phyloP scores from a whole-genome alignment of 2,888 invertebrate genomes.

The Erebia palarica region DNA sequence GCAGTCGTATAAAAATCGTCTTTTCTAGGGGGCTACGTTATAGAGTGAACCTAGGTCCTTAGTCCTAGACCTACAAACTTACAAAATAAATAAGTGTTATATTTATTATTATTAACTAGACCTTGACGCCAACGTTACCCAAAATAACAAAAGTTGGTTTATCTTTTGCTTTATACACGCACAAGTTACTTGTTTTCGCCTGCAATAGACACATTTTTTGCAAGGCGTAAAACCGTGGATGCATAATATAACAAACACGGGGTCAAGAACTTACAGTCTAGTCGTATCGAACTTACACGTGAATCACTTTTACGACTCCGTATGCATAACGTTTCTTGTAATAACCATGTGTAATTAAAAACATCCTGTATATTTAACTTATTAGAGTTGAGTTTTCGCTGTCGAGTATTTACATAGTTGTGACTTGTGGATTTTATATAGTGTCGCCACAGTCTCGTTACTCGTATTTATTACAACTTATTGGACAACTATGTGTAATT shows the following conservation, averaged over 20 bases:
- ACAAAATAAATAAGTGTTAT: too few relatives aligned
- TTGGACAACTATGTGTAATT: not conserved
- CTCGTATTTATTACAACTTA: not conserved
- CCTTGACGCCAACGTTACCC: not conserved
- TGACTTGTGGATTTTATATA: not conserved
- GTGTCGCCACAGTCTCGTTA: not conserved
- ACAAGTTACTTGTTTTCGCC: not conserved
- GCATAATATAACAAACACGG: conserved; percentile 40
- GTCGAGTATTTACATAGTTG: not conserved
- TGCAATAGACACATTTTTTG: not conserved
- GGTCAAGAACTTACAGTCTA: conserved; percentile 71
- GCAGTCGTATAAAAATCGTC: too few relatives aligned
- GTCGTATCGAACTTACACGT: conserved; percentile 66
- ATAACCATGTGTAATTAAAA: not conserved
- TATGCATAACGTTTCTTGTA: conserved; percentile 15
- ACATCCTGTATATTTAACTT: not conserved
- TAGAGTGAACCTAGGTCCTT: too few relatives aligned
- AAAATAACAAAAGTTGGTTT: not conserved
- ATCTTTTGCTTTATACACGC: not conserved
- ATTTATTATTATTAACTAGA: not conserved
- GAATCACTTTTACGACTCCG: conserved; percentile 52
- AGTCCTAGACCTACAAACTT: too few relatives aligned
- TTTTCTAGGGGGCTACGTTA: too few relatives aligned
- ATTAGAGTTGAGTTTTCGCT: conserved; percentile 13
- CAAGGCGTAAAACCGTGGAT: conserved; percentile 25